Evolutionary conservation across 2,797 vertebrate species (phyloP).

Genomic region (Siniperca obscura): DNA sequence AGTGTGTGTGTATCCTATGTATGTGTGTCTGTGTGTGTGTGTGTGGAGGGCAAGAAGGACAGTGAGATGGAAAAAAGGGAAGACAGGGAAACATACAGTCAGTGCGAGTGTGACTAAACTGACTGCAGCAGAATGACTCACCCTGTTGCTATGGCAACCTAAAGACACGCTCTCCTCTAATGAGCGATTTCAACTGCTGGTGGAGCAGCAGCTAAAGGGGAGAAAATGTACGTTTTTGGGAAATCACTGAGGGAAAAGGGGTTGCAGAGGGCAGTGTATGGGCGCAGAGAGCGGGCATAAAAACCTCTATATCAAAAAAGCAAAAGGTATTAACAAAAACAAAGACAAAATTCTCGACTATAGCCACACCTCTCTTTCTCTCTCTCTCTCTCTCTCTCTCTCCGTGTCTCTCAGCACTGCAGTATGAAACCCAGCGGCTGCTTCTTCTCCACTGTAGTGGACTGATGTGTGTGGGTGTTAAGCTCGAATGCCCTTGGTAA

Average conservation of each 20-base stretch:
- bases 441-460: conserved; percentile 51
- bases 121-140: conserved; percentile 89
- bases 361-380: conserved; percentile 26
- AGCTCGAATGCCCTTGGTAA: conserved; percentile 63
- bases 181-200: conserved; percentile 76
- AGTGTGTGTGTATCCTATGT: background rate
- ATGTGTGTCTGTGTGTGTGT: background rate
- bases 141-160: conserved; percentile 85
- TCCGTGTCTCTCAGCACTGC: conserved; percentile 61
- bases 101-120: conserved; percentile 83
- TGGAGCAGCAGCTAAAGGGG: conserved; percentile 43
- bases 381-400: conserved; percentile 1
- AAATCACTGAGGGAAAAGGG: conserved; percentile 54
- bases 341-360: background rate
- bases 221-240: conserved; percentile 57
- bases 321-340: conserved; percentile 23
- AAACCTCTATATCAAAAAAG: conserved; percentile 18
- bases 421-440: conserved; percentile 61
- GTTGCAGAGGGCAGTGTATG: conserved; percentile 33
- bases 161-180: conserved; percentile 80
- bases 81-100: conserved; percentile 74
- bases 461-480: conserved; percentile 71
- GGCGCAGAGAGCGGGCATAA: background rate
- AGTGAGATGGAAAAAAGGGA: conserved; percentile 29
- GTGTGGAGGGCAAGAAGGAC: conserved; percentile 35